Evolutionary conservation across 2,888 invertebrate genomes (phyloP).

Genomic region (Actias luna): DNA sequence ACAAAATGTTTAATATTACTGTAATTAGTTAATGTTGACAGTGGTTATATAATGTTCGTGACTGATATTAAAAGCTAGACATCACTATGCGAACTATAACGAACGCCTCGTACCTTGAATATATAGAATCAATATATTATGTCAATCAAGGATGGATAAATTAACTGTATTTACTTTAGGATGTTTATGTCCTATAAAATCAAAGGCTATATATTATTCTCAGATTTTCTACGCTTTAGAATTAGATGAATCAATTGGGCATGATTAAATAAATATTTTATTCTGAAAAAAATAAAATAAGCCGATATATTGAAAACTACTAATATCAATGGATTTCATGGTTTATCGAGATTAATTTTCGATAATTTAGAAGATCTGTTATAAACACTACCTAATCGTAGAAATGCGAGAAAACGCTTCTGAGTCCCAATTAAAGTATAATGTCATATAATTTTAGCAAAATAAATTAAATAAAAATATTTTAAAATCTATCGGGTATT

Average conservation of each 20-base stretch:
- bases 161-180: background rate
- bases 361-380: too few species aligned
- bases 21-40: conserved; percentile 5
- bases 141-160: background rate
- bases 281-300: too few species aligned
- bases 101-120: background rate
- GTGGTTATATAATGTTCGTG: background rate
- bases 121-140: background rate
- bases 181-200: background rate
- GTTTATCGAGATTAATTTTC: too few species aligned
- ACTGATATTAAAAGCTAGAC: background rate
- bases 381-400: background rate
- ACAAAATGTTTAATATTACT: conserved; percentile 22
- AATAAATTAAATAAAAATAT: too few species aligned
- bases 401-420: background rate
- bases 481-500: too few species aligned
- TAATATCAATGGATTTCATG: background rate
- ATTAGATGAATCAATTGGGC: too few species aligned
- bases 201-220: background rate
- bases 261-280: too few species aligned
- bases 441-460: too few species aligned
- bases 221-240: too few species aligned
- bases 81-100: background rate
- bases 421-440: too few species aligned
- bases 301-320: background rate